phyloP scores from a whole-genome alignment of 2,888 invertebrate genomes.

The Leptinotarsa tumamoca region DNA sequence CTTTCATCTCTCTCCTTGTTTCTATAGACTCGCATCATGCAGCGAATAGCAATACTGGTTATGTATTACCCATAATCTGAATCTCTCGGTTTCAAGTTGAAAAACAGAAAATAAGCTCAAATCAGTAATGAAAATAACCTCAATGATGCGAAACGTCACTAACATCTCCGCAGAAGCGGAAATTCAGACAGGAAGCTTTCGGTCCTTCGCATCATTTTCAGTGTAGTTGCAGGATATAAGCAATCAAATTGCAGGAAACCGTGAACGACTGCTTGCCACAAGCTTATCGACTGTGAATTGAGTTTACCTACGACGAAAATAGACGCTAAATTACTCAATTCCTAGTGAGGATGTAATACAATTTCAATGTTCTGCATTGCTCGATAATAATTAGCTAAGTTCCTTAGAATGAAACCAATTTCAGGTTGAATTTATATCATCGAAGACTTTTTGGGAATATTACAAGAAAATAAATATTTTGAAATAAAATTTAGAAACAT shows the following conservation, averaged over 20 bases:
- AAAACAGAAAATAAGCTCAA: too few species aligned
- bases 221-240: slow-evolving; percentile 36
- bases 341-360: background rate
- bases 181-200: slow-evolving; percentile 35
- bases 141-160: background rate
- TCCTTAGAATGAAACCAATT: too few species aligned
- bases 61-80: too few species aligned
- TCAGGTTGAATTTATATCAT: too few species aligned
- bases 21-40: too few species aligned
- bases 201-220: slow-evolving; percentile 31
- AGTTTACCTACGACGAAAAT: slow-evolving; percentile 3
- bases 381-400: background rate
- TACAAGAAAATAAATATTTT: too few species aligned
- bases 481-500: too few species aligned
- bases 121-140: background rate
- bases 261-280: slow-evolving; percentile 28
- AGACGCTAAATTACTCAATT: background rate
- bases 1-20: too few species aligned
- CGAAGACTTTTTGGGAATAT: too few species aligned
- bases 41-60: too few species aligned
- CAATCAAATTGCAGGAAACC: slow-evolving; percentile 36
- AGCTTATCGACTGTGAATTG: slow-evolving; percentile 25
- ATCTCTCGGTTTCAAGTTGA: too few species aligned
- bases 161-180: slow-evolving; percentile 24
- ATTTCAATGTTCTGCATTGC: background rate